A percentile compares a stretch with the other conserved stretches of the same genome.
Conservation (phyloP, 2,888 invertebrate species). For the Chaitophorus viminalis region DNA sequence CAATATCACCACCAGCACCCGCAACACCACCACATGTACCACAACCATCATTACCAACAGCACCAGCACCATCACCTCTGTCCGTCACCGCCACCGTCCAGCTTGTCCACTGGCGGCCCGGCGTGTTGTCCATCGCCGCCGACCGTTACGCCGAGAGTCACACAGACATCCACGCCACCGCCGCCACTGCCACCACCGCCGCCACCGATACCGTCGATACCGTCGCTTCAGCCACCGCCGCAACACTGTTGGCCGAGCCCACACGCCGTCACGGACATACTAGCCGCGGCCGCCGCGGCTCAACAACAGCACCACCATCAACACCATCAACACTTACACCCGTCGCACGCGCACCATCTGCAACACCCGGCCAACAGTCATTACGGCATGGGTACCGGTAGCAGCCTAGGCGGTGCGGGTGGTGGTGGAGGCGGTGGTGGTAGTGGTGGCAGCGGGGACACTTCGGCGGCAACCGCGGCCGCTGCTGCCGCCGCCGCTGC, state of each 20-base stretch:
- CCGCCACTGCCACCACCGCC: background rate
- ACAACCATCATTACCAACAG: constrained; percentile 47
- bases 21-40: constrained; percentile 29
- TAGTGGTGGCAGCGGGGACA: background rate
- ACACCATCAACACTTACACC: constrained; percentile 13
- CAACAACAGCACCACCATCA: constrained; percentile 67
- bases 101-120: constrained; percentile 15
- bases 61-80: constrained; percentile 44
- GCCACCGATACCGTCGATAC: constrained; percentile 62
- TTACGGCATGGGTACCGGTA: too few relatives aligned
- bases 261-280: constrained; percentile 72
- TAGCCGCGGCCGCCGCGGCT: constrained; percentile 67
- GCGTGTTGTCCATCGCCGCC: constrained; percentile 54
- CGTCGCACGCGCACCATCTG: too few relatives aligned
- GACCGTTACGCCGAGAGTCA: constrained; percentile 32
- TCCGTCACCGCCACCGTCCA: constrained; percentile 15
- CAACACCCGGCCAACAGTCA: constrained; percentile 11
- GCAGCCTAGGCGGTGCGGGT: background rate
- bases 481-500: background rate
- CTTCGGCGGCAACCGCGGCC: background rate
- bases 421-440: background rate
- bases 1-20: constrained; percentile 41
- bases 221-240: constrained; percentile 54
- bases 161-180: background rate
- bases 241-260: constrained; percentile 69